Percentiles rank a stretch among this genome's conserved stretches.
These are phyloP conservation scores for Leptinotarsa undecemlineata DNA, from an alignment of 1,140 invertebrate genomes.

Conservation along the genomic window DNA sequence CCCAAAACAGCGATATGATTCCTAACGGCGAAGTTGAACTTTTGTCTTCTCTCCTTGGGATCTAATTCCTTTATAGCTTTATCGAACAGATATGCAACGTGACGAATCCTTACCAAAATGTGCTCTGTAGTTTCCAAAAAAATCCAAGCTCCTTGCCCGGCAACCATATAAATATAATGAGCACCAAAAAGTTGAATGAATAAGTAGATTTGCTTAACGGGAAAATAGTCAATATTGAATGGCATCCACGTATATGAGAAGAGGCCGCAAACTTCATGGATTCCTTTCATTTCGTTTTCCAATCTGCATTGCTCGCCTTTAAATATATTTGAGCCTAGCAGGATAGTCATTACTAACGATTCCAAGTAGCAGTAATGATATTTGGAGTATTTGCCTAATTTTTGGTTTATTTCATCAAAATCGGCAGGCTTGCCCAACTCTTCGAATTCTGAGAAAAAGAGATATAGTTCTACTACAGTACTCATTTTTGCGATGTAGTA, in stretches of 20 bases:
- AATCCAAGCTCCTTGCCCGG: conserved; percentile 21
- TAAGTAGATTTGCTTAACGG: conserved; percentile 22
- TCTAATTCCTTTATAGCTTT: conserved; percentile 21
- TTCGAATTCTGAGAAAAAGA: conserved; percentile 23
- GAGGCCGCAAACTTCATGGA: conserved; percentile 27
- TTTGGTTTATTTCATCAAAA: conserved; percentile 22
- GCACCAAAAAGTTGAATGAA: conserved; percentile 17
- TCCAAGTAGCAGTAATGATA: conserved; percentile 18
- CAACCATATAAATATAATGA: conserved; percentile 17
- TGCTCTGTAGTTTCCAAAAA: conserved; percentile 24
- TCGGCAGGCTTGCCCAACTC: conserved; percentile 21
- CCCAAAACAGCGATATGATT: conserved; percentile 23
- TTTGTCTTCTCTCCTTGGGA: conserved; percentile 5
- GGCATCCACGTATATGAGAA: conserved; percentile 27
- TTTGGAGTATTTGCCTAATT: background rate
- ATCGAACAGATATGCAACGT: conserved; percentile 15
- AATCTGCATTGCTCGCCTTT: conserved; percentile 6
- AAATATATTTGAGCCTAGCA: conserved; percentile 4
- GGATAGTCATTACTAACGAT: background rate
- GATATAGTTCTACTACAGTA: background rate
- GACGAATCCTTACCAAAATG: conserved; percentile 18
- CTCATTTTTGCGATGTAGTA: background rate
- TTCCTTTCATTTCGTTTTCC: conserved; percentile 10
- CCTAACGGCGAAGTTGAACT: conserved; percentile 23
- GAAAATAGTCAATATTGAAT: conserved; percentile 31